Evolutionary conservation across 2,797 vertebrate species (phyloP), one percentile per base, ranked within the genome.

Genomic region (Heterohyrax brucei): DNA sequence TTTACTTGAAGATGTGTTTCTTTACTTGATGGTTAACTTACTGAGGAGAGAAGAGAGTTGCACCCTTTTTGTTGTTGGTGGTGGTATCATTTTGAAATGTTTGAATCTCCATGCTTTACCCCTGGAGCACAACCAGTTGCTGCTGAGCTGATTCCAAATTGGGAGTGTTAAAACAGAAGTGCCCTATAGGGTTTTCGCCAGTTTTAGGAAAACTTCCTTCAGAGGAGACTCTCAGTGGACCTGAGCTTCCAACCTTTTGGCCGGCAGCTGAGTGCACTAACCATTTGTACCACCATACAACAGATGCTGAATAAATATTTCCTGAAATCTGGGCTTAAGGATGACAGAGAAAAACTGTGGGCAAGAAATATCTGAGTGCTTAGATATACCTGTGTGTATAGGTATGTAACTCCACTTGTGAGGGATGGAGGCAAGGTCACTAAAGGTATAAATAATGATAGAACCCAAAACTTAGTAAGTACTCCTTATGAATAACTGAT

Each of bases 1-100:
- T 61, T 93, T 93, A 94, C 66, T 86, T 76, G 68, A 90, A 96
- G 86, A 21, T 76, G 48, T 77, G 56, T 16, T 72, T 86, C 24
- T 83, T 78, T 93, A 83, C 19, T 75, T 89, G 33, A 86, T 87
- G 24, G 39, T 46, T 77, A 95, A 93, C 18, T 95, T 30, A 76
- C 70, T 61, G 24, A 62, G 19, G 62, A 70, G 53, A 89, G 28
- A 92, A 30, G 5, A 48, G 39, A 87, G 19, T 70, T 79, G 90
- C 61, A 46, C 7, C 83, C 30, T 80, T 77, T 24, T 59, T 28
- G 18, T 68, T 64, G 30, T 26, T 83, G 83, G 26, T 90, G 5
- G 33, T 50, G 12, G 44, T 87, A 80, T 39, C 82, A 18, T 93
- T 68, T 93, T 61, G 10, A 78, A 93, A 93, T 88, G 62, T 50